A percentile compares a stretch with the other conserved stretches of the same genome.
These are phyloP conservation scores for Crotalus horridus DNA, from an alignment of 2,113 vertebrate genomes.

Conservation along the genomic window DNA sequence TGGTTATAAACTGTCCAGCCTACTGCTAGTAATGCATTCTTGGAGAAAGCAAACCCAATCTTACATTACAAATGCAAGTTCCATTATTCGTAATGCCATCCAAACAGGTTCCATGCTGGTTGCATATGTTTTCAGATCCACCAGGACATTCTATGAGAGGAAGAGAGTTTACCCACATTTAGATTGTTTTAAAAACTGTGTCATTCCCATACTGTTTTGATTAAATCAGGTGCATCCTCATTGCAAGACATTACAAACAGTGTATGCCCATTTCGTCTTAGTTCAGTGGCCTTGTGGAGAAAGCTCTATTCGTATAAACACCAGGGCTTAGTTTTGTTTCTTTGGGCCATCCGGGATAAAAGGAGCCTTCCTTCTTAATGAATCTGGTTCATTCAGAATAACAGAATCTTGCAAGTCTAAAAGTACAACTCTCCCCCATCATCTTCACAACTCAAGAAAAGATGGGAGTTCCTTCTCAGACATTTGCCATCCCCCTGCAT, in stretches of 20 bases:
- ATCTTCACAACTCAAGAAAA: background rate
- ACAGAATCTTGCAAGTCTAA: background rate
- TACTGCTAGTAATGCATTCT: background rate
- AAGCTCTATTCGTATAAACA: background rate
- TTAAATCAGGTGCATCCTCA: background rate
- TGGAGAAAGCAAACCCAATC: constrained; percentile 19
- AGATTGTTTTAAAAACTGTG: background rate
- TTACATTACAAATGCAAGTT: constrained; percentile 88
- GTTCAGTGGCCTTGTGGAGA: background rate
- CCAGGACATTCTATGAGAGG: constrained; percentile 81
- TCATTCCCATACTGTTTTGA: background rate
- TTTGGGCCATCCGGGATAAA: background rate
- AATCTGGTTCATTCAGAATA: background rate
- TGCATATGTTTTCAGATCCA: constrained; percentile 77
- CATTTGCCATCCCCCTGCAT: background rate
- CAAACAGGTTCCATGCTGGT: constrained; percentile 79
- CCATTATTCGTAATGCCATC: constrained; percentile 82
- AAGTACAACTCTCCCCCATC: background rate
- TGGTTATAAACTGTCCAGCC: background rate
- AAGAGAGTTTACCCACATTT: background rate
- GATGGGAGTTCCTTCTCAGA: background rate
- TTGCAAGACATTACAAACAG: background rate
- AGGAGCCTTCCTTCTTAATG: background rate
- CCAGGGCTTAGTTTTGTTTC: background rate
- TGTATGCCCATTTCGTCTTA: background rate